These are phyloP conservation scores for Coelopa pilipes DNA, from an alignment of 2,888 invertebrate species.

Conservation along the genomic window DNA sequence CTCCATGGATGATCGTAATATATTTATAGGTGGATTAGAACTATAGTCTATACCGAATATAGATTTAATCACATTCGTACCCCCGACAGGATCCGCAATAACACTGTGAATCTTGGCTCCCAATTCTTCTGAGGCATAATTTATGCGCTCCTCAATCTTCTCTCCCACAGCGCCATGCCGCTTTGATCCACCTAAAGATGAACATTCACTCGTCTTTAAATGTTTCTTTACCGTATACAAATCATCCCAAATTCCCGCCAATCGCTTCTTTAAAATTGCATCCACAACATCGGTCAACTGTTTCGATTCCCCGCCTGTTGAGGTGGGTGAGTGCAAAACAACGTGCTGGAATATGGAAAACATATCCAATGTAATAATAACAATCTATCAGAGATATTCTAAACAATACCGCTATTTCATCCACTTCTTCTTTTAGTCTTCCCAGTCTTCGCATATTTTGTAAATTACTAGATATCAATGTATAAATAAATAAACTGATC, in stretches of 20 bases:
- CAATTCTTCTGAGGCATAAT: constrained; percentile 56
- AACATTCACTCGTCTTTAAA: constrained; percentile 41
- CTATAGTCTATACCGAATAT: constrained; percentile 53
- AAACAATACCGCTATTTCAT: constrained; percentile 50
- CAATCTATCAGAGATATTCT: background rate
- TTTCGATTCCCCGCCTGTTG: constrained; percentile 40
- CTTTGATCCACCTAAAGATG: background rate
- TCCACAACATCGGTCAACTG: constrained; percentile 49
- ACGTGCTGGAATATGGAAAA: constrained; percentile 39
- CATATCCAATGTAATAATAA: background rate
- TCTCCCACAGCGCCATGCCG: background rate
- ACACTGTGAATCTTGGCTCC: constrained; percentile 52
- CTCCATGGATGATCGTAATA: constrained; percentile 48
- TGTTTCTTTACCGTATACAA: constrained; percentile 53
- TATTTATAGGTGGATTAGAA: constrained; percentile 54
- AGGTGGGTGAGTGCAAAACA: constrained; percentile 38
- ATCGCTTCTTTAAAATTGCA: constrained; percentile 49
- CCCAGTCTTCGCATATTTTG: constrained; percentile 44
- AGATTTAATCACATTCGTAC: constrained; percentile 43
- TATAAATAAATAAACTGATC: constrained; percentile 49
- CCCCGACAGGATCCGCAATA: constrained; percentile 48
- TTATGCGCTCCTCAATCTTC: constrained; percentile 44
- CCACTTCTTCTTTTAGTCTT: constrained; percentile 48
- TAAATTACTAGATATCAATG: constrained; percentile 45
- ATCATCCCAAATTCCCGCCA: constrained; percentile 53